phyloP scores from a whole-genome alignment of 1,140 invertebrate species.

The Pseudachorutes palmiensis region DNA sequence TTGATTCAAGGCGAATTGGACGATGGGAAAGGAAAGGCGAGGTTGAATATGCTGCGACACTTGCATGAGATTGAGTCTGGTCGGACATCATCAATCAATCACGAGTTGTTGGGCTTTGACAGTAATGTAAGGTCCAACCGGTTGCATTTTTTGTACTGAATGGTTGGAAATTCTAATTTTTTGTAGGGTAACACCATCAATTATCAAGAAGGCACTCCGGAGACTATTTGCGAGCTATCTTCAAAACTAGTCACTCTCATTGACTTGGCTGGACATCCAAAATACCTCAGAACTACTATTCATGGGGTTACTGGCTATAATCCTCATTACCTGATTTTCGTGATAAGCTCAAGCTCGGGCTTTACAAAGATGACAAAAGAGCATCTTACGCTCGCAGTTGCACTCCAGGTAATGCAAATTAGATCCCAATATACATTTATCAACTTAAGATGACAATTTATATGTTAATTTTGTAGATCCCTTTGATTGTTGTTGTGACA shows the following conservation, averaged over 20 bases:
- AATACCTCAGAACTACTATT: slow-evolving; percentile 91
- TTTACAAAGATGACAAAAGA: slow-evolving; percentile 66
- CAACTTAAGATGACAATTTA: neutral
- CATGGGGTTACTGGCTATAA: slow-evolving; percentile 88
- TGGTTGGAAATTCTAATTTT: neutral
- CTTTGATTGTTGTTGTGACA: slow-evolving; percentile 81
- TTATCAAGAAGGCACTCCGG: slow-evolving; percentile 82
- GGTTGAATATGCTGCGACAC: slow-evolving; percentile 92
- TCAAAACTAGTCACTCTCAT: slow-evolving; percentile 89
- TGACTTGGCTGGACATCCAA: slow-evolving; percentile 91
- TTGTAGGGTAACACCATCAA: slow-evolving; percentile 64
- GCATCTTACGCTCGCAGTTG: slow-evolving; percentile 72
- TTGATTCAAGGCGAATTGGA: slow-evolving; percentile 90
- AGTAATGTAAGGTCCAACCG: slow-evolving; percentile 47
- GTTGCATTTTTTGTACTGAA: neutral
- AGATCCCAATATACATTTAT: slow-evolving; percentile 7
- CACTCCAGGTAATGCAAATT: slow-evolving; percentile 56
- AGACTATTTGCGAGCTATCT: slow-evolving; percentile 85
- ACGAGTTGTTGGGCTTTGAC: slow-evolving; percentile 94
- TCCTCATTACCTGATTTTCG: slow-evolving; percentile 89
- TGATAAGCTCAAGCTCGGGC: slow-evolving; percentile 61
- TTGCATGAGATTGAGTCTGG: slow-evolving; percentile 94
- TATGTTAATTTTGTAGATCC: slow-evolving; percentile 40
- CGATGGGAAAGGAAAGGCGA: slow-evolving; percentile 86
- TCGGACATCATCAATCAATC: slow-evolving; percentile 89